These are phyloP conservation scores for Catalaphyllia jardinei DNA, from an alignment of 64 coral and sea anemone species.

Conservation along the genomic window DNA sequence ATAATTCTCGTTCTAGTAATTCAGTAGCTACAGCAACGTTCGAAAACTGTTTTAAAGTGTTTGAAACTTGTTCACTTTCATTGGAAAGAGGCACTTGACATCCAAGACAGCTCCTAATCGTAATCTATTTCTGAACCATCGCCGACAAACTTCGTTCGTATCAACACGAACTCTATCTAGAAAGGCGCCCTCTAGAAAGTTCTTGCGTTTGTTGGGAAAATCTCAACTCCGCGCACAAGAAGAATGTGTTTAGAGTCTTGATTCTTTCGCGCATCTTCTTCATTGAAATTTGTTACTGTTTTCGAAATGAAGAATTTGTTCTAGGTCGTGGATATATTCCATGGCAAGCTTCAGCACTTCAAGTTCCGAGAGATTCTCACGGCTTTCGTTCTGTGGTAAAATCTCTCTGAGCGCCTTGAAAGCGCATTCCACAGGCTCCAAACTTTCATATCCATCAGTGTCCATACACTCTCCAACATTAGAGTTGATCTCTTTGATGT, in stretches of 20 bases:
- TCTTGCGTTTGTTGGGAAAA: background rate
- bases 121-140: too few species aligned
- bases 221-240: background rate
- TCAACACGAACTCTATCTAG: background rate
- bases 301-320: slow-evolving; percentile 25
- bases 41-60: background rate
- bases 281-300: slow-evolving; percentile 4
- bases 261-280: background rate
- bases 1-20: background rate
- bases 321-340: slow-evolving; percentile 27
- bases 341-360: slow-evolving; percentile 31
- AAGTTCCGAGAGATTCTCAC: slow-evolving; percentile 9
- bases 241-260: background rate
- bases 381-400: background rate
- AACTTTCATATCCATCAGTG: slow-evolving; percentile 9
- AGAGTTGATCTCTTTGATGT: slow-evolving; percentile 11
- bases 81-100: too few species aligned
- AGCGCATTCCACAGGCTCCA: slow-evolving; percentile 24
- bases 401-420: slow-evolving; percentile 18
- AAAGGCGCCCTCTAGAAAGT: background rate
- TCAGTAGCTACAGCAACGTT: background rate
- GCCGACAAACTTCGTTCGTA: background rate
- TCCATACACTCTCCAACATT: slow-evolving; percentile 6
- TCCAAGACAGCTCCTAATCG: too few species aligned
- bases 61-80: background rate